phyloP scores from a whole-genome alignment of 37 sponge, comb jelly and placozoan genomes.

The Amphimedon queenslandica region DNA sequence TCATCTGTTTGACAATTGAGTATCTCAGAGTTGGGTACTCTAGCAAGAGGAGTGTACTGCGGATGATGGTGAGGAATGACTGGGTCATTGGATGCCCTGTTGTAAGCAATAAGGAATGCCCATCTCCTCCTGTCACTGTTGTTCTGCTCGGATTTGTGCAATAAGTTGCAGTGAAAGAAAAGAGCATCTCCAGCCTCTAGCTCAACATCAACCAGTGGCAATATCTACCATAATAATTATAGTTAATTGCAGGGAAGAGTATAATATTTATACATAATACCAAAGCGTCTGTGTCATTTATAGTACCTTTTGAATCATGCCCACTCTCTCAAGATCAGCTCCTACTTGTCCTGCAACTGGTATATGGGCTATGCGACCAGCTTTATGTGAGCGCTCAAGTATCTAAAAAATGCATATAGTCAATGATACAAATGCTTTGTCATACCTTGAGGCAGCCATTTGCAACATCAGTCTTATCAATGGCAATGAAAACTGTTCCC shows the following conservation, averaged over 20 bases:
- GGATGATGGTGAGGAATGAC: constrained; percentile 65
- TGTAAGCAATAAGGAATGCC: constrained; percentile 91
- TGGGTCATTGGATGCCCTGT: constrained; percentile 79
- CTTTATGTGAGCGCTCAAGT: constrained; percentile 69
- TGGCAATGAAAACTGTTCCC: constrained; percentile 86
- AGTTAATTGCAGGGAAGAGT: background rate
- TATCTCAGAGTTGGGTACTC: constrained; percentile 62
- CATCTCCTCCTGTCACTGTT: constrained; percentile 73
- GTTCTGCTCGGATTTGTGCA: constrained; percentile 83
- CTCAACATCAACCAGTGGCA: constrained; percentile 59
- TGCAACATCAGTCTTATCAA: constrained; percentile 78
- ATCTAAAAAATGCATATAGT: constrained; percentile 38
- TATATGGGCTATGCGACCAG: constrained; percentile 77
- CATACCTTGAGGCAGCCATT: constrained; percentile 93
- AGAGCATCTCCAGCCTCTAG: constrained; percentile 78
- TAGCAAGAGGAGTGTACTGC: constrained; percentile 75
- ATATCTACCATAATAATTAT: constrained; percentile 17
- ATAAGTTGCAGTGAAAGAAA: constrained; percentile 87
- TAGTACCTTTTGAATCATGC: constrained; percentile 48
- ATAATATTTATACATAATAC: background rate
- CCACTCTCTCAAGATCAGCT: constrained; percentile 80
- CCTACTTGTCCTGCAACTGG: constrained; percentile 78
- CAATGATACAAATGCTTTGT: background rate
- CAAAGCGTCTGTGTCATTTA: background rate
- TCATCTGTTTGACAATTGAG: constrained; percentile 38